phyloP scores from a whole-genome alignment of 1,140 invertebrate genomes.

The Stegodyphus mimosarum region DNA sequence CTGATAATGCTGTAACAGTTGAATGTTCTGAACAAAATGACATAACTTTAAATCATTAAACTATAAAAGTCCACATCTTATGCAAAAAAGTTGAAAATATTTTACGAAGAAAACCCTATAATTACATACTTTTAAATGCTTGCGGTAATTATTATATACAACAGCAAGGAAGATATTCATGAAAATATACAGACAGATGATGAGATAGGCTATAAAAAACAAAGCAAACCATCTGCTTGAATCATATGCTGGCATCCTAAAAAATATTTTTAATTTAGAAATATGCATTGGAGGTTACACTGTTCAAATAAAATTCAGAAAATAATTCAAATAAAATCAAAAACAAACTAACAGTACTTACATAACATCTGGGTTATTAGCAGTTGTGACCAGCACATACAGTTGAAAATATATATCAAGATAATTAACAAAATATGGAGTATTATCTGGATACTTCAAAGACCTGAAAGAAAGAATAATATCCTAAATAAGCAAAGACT shows the following conservation, averaged over 20 bases:
- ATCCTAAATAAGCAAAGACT: no score
- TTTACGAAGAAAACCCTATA: no score
- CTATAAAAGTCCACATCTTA: no score
- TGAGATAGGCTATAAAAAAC: slow-evolving; percentile 71
- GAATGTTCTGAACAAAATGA: no score
- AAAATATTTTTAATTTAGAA: slow-evolving; percentile 5
- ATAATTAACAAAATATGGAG: slow-evolving; percentile 70
- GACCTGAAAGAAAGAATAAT: slow-evolving; percentile 51
- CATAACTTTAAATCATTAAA: no score
- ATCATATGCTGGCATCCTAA: slow-evolving; percentile 73
- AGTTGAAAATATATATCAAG: slow-evolving; percentile 71
- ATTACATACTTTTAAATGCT: slow-evolving; percentile 70
- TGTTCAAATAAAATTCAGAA: no score
- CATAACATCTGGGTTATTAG: slow-evolving; percentile 73
- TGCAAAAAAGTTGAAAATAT: no score
- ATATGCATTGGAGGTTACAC: no score
- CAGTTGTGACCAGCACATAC: slow-evolving; percentile 72
- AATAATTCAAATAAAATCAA: no score
- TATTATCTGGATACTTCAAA: slow-evolving; percentile 67
- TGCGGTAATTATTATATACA: slow-evolving; percentile 72
- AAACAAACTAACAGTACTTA: slow-evolving; percentile 65
- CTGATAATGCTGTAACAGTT: no score
- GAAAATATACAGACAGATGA: slow-evolving; percentile 72
- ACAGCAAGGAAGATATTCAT: slow-evolving; percentile 73
- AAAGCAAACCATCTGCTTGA: slow-evolving; percentile 69